Evolutionary conservation across 2,888 invertebrate species (phyloP).

Genomic region (Drosophila paranaensis): DNA sequence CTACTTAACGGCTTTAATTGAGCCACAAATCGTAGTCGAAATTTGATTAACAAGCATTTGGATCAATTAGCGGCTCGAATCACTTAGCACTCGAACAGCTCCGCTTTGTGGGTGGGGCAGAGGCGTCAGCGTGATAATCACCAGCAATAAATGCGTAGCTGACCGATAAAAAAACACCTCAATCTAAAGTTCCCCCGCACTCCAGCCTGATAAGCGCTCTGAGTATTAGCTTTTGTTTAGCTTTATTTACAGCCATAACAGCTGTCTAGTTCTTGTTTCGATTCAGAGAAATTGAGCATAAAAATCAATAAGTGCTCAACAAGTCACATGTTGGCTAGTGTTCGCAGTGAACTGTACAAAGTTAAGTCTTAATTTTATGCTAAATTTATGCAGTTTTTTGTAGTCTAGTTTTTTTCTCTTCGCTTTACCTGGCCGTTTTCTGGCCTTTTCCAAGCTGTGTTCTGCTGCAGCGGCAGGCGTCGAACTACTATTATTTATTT

Average conservation of each 20-base stretch:
- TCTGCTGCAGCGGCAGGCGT: conserved; percentile 16
- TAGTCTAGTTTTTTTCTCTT: neutral
- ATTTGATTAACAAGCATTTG: conserved; percentile 55
- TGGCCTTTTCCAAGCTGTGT: conserved; percentile 40
- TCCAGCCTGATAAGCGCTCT: conserved; percentile 1
- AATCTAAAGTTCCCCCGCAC: conserved; percentile 10
- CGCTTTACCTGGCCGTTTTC: conserved; percentile 32
- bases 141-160: conserved; percentile 14
- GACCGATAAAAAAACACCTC: conserved; percentile 37
- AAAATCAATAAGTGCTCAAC: conserved; percentile 40
- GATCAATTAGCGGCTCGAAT: conserved; percentile 47
- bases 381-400: conserved; percentile 32
- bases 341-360: neutral
- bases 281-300: neutral
- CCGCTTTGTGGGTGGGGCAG: neutral
- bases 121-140: conserved; percentile 29
- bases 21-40: conserved; percentile 19
- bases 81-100: conserved; percentile 9
- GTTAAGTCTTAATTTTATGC: conserved; percentile 12
- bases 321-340: conserved; percentile 24
- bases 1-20: conserved; percentile 2
- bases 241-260: conserved; percentile 19
- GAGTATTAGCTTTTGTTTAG: neutral
- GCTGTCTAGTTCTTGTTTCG: conserved; percentile 4
- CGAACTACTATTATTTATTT: conserved; percentile 7